Percentiles rank a stretch among this genome's conserved stretches.
phyloP scores from a whole-genome alignment of 2,113 vertebrate genomes.

The Thalassarche chlororhynchos region DNA sequence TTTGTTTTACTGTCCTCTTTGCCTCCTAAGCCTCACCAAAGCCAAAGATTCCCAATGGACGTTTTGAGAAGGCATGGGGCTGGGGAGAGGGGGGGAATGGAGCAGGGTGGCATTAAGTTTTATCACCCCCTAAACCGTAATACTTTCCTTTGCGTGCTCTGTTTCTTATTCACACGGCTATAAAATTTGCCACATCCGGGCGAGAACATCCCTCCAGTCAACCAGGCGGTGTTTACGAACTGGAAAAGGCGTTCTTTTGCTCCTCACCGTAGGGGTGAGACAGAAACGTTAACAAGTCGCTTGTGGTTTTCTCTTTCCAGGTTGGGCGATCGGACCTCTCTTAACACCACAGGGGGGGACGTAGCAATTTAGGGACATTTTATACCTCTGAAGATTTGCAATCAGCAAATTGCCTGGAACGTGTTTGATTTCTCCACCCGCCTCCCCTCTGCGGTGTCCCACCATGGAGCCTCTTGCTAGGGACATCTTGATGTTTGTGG shows the following conservation, averaged over 20 bases:
- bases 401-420: conserved; percentile 44
- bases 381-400: conserved; percentile 44
- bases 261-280: not conserved
- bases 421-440: not conserved
- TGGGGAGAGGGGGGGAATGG: not conserved
- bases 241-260: not conserved
- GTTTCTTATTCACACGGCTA: conserved; percentile 13
- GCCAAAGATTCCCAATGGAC: not conserved
- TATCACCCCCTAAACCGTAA: not conserved
- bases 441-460: not conserved
- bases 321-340: not conserved
- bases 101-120: conserved; percentile 41
- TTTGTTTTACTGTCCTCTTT: not conserved
- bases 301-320: conserved; percentile 51
- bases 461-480: not conserved
- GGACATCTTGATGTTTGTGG: conserved; percentile 34
- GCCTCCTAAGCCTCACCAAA: not conserved
- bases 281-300: not conserved
- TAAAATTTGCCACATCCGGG: conserved; percentile 23
- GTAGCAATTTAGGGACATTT: conserved; percentile 16
- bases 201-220: not conserved
- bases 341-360: not conserved
- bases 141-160: conserved; percentile 49
- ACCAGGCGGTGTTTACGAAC: not conserved
- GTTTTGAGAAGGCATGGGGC: not conserved